phyloP scores from a whole-genome alignment of 2,888 invertebrate species.

The Hetaerina titia region DNA sequence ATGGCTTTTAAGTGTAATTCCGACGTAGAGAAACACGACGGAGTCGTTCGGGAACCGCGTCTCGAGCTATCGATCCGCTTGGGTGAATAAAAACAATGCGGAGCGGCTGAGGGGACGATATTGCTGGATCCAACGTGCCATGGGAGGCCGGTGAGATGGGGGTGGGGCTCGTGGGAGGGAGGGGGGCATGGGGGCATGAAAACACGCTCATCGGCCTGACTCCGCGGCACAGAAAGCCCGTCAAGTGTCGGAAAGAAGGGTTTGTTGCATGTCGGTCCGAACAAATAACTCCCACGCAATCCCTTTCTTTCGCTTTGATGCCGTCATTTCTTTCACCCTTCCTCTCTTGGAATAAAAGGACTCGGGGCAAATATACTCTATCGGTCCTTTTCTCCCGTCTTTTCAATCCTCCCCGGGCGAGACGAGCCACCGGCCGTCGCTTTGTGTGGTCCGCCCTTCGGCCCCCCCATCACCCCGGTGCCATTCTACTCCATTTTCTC shows the following conservation, averaged over 20 bases:
- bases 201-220: neutral
- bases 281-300: neutral
- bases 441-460: neutral
- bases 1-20: neutral
- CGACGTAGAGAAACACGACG: neutral
- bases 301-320: slow-evolving; percentile 5
- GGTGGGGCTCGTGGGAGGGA: neutral
- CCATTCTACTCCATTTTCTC: neutral
- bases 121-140: neutral
- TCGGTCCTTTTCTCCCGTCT: neutral
- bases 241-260: neutral
- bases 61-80: slow-evolving; percentile 19
- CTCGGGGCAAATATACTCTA: neutral
- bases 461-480: neutral
- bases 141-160: neutral
- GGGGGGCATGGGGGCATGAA: slow-evolving; percentile 5
- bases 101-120: neutral
- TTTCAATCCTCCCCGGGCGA: neutral
- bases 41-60: slow-evolving; percentile 19
- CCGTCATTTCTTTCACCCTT: neutral
- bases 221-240: neutral
- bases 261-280: neutral
- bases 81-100: neutral
- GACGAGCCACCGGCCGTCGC: neutral
- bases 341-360: neutral